Evolutionary conservation across 2,888 invertebrate genomes (phyloP), one percentile per base, ranked within the genome.

Genomic region (Hybos culiciformis): DNA sequence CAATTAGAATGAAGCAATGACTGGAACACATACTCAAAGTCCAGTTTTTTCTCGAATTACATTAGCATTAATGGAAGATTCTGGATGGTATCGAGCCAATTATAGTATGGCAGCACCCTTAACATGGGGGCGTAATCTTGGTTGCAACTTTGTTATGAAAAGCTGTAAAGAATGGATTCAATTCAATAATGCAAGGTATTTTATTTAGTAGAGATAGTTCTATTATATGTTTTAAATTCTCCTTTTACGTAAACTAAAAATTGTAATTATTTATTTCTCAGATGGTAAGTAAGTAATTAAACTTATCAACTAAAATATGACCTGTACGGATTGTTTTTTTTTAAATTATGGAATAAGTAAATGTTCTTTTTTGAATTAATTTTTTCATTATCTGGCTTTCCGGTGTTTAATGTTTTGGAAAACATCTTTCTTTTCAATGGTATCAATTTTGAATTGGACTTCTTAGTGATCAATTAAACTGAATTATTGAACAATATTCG

Each of bases 1-100:
- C n/a, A n/a, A n/a, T 29, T 60, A 93, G 88, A 96, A 96, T 66
- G 97, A 98, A 69, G 96, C 96, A 0, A 98, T 98, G 97, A 97
- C 97, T 0, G 97, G 96, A 3, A 96, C 94, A 0, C 97, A 97
- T 66, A 97, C 97, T 0, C 96, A 96, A 65, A 93, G 94, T 68
- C 93, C 96, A 0, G 90, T 93, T 1, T 96, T 96, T 67, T 94
- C 94, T 1, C 72, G 93, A 17, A 80, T 98, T 42, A 94, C 96
- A 0, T 72, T 98, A 50, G 97, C 97, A 0, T 68, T 97, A 49
- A 86, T 98, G 90, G 96, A 97, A 62, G 97, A 97, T 61, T 94
- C 94, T 0, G 97, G 97, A 46, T 97, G 92, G 94, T 96, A 96
- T 66, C 73, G 77, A 12, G 90, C 90, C 2, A 87, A 93, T 66